Evolutionary conservation across 2,797 vertebrate species (phyloP), one percentile per base, ranked within the genome.

Genomic region (Emys orbicularis): DNA sequence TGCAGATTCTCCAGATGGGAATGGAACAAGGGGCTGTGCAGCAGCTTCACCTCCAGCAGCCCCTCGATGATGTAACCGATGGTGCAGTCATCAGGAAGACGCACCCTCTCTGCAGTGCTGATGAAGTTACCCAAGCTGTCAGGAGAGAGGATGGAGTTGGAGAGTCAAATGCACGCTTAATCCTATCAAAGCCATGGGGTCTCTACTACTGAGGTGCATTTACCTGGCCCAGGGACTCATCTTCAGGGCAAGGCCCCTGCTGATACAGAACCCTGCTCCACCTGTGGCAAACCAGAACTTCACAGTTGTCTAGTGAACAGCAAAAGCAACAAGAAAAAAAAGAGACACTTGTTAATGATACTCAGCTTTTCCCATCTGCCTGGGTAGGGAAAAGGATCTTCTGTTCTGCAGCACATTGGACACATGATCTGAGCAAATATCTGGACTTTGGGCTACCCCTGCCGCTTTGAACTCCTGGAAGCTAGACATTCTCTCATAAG

Each of bases 221-320:
- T 97, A 99, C 99, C 99, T 99, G 91, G 99, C 99, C 99, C 99
- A 99, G 0, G 99, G 99, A 94, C 99, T 99, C 99, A 99, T 99
- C 97, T 99, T 99, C 93, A 99, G 98, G 15, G 99, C 99, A 61
- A 99, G 98, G 61, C 99, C 99, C 96, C 99, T 98, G 97, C 99
- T 99, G 96, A 99, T 99, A 92, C 99, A 99, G 98, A 99, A 99
- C 2, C 99, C 99, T 10, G 99, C 99, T 90, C 99, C 99, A 11
- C 99, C 99, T 1, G 99, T 99, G 47, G 99, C 99, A 65, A 99
- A 99, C 99, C 99, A 99, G 98, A 99, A 99, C 97, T 99, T 99
- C 93, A 99, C 98, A 0, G 99, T 99, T 76, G 98, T 98, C 98
- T 99, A 95, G 97, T 96, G 82, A 96, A 56, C 68, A 89, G 72